Evolutionary conservation across 2,113 vertebrate species (phyloP).

Genomic region (Patagioenas fasciata): DNA sequence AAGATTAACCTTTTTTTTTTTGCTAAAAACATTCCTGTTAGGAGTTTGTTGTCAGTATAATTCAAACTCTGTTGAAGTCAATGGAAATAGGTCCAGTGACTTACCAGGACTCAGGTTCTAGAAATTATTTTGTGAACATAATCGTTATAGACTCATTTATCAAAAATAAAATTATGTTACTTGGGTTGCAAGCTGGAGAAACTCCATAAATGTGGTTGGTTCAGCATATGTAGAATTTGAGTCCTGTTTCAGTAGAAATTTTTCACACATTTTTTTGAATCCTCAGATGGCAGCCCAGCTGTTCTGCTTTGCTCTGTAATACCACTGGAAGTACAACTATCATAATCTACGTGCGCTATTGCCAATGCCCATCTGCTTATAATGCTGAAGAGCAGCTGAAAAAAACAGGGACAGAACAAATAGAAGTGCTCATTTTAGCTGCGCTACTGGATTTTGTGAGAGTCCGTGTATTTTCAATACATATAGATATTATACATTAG

Average conservation of each 20-base stretch:
- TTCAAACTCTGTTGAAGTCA: background rate
- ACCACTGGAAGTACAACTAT: background rate
- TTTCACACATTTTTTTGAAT: conserved; percentile 28
- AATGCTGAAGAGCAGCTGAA: background rate
- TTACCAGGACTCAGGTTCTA: background rate
- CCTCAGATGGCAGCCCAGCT: conserved; percentile 34
- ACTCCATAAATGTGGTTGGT: background rate
- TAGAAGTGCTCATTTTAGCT: background rate
- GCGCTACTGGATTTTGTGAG: background rate
- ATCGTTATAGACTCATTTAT: background rate
- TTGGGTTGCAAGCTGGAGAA: background rate
- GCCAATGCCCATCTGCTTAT: conserved; percentile 13
- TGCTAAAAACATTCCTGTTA: background rate
- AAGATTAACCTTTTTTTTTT: background rate
- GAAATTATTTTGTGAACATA: background rate
- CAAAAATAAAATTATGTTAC: background rate
- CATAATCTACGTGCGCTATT: background rate
- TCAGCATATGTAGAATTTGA: background rate
- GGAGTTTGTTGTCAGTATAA: background rate
- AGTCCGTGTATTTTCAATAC: background rate
- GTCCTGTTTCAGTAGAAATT: conserved; percentile 16
- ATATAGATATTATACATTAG: background rate
- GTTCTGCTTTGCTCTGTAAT: conserved; percentile 21
- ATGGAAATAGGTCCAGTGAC: background rate
- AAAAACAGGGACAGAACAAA: background rate